Evolutionary conservation across 2,797 vertebrate species (phyloP).

Genomic region (Thamnophis elegans): DNA sequence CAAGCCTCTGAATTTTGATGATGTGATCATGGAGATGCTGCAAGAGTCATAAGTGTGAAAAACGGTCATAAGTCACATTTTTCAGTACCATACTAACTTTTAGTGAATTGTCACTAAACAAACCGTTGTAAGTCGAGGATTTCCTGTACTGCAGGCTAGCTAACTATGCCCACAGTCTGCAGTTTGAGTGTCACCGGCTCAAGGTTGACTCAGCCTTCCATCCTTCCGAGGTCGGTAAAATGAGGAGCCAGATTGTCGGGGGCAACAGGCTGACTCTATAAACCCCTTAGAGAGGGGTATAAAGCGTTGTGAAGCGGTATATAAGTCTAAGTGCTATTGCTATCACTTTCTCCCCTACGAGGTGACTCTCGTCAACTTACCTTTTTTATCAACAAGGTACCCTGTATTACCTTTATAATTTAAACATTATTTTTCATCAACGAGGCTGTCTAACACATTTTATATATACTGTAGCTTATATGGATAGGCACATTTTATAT

Average conservation of each 20-base stretch:
- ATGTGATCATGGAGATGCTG: too few species aligned
- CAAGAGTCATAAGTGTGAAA: too few species aligned
- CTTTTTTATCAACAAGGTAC: not conserved
- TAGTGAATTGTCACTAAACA: too few species aligned
- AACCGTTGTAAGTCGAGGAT: too few species aligned
- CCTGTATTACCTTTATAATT: not conserved
- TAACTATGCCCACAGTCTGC: too few species aligned
- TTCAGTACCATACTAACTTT: too few species aligned
- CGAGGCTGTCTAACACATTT: not conserved
- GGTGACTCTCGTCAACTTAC: not conserved
- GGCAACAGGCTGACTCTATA: not conserved
- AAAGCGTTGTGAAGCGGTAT: not conserved
- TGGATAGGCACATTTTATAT: not conserved
- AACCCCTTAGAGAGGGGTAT: not conserved
- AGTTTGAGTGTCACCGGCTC: not conserved
- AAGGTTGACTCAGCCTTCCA: not conserved
- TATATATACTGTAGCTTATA: not conserved
- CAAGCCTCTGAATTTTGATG: too few species aligned
- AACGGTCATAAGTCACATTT: too few species aligned
- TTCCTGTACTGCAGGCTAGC: too few species aligned
- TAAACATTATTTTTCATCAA: not conserved
- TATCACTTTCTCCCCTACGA: not conserved
- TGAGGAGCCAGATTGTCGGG: not conserved
- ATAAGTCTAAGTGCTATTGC: not conserved
- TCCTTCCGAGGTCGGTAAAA: not conserved